A percentile compares a stretch with the other conserved stretches of the same genome.
Evolutionary conservation across 2,797 vertebrate species (phyloP).

Genomic region (Parauchenoglanis punctatus): DNA sequence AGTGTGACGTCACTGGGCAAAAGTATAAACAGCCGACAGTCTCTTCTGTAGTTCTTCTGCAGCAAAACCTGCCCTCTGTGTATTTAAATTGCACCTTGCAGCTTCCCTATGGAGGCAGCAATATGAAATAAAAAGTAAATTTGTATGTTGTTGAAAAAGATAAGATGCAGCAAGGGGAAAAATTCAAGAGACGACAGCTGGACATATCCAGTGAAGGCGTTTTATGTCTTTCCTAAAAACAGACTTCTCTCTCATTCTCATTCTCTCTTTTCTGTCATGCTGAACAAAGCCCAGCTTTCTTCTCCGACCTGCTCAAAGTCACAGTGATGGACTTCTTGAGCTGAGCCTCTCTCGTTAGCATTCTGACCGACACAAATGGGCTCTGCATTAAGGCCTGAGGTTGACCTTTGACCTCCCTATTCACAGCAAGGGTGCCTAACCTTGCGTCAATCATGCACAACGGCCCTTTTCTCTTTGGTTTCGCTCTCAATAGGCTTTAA

Average conservation of each 20-base stretch:
- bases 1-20: not conserved
- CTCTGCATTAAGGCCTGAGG: slow-evolving; percentile 49
- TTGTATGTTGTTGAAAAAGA: slow-evolving; percentile 27
- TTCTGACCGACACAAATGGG: slow-evolving; percentile 45
- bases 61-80: not conserved
- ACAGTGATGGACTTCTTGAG: slow-evolving; percentile 36
- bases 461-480: slow-evolving; percentile 41
- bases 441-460: slow-evolving; percentile 56
- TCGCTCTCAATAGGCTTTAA: slow-evolving; percentile 52
- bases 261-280: slow-evolving; percentile 11
- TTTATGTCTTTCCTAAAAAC: slow-evolving; percentile 42
- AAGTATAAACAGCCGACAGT: not conserved
- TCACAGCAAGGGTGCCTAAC: slow-evolving; percentile 54
- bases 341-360: slow-evolving; percentile 52
- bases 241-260: slow-evolving; percentile 16
- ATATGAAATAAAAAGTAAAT: slow-evolving; percentile 1
- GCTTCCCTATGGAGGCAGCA: not conserved
- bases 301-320: slow-evolving; percentile 49
- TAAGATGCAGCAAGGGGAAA: slow-evolving; percentile 20
- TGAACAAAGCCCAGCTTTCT: slow-evolving; percentile 56
- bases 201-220: slow-evolving; percentile 37
- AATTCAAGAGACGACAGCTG: not conserved
- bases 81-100: slow-evolving; percentile 1
- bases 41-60: not conserved
- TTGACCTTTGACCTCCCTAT: slow-evolving; percentile 49